These are phyloP conservation scores for Helicolenus hilgendorfi DNA, from an alignment of 2,797 vertebrate species.

Conservation along the genomic window DNA sequence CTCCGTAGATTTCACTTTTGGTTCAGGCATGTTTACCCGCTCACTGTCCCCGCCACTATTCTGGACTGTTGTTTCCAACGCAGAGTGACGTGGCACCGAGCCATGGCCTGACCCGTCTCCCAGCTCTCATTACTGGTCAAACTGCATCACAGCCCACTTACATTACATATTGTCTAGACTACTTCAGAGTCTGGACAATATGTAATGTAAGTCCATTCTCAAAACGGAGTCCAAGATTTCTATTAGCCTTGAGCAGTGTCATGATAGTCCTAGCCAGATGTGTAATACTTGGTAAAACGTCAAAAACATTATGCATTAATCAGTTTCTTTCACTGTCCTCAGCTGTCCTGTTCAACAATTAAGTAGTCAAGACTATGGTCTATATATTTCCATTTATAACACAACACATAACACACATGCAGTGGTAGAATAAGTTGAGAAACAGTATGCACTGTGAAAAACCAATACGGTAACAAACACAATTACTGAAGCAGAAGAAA, in stretches of 20 bases:
- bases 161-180: constrained; percentile 68
- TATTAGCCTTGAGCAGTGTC: not conserved
- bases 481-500: not conserved
- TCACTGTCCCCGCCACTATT: not conserved
- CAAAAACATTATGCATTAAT: not conserved
- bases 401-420: not conserved
- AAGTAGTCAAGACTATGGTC: not conserved
- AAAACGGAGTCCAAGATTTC: not conserved
- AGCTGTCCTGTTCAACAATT: constrained; percentile 3
- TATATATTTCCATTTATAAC: not conserved
- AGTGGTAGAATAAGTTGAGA: not conserved
- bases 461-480: not conserved
- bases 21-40: not conserved
- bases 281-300: not conserved
- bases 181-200: constrained; percentile 26
- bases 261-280: not conserved
- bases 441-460: not conserved
- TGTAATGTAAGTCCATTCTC: constrained; percentile 37
- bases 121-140: constrained; percentile 70
- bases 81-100: constrained; percentile 11
- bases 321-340: not conserved
- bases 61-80: not conserved
- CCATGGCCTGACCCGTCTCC: constrained; percentile 26
- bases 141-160: constrained; percentile 41
- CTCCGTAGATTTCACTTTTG: not conserved